Base-by-base conservation (phyloP, 2,797 vertebrate species). In the Allobates femoralis region DNA sequence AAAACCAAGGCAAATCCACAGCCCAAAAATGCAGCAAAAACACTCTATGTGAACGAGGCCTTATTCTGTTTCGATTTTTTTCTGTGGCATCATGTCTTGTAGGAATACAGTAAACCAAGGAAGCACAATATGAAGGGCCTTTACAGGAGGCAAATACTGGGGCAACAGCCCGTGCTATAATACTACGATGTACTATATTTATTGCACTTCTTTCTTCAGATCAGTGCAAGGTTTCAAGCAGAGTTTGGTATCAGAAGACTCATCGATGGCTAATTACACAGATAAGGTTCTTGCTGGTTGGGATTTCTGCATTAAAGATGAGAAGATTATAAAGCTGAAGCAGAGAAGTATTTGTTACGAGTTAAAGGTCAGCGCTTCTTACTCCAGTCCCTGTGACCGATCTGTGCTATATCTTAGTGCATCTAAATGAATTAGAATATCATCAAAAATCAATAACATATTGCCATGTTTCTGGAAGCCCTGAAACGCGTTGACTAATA, bases 231-330 rank as follows among this genome's bases (percentile, higher is more conserved):
- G 94, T 19, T 92, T 95, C 75, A 95, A 94, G 67, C 91, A 95
- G 91, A 94, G 92, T 6, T 89, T 96, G 89, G 89, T 96, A 86
- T 95, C 93, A 0, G 96, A 95, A 84, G 94, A 94, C 4, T 90
- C 92, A 8, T 15, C 92, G 5, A 91, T 93, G 75, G 94, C 92
- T 83, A 93, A 92, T 90, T 97, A 97, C 94, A 97, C 96, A 89
- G 89, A 91, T 89, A 93, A 94, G 5, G 91, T 96, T 78, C 97
- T 98, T 91, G 95, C 94, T 0, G 93, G 94, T 64, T 98, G 97
- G 97, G 94, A 97, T 92, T 96, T 95, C 5, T 93, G 96, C 86
- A 95, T 96, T 77, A 91, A 92, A 32, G 95, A 94, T 85, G 86
- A 92, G 0, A 89, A 28, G 26, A 91, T 94, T 5, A 94, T 94